Base-by-base conservation (phyloP, 2,888 invertebrate species). In the Oligia strigilis region DNA sequence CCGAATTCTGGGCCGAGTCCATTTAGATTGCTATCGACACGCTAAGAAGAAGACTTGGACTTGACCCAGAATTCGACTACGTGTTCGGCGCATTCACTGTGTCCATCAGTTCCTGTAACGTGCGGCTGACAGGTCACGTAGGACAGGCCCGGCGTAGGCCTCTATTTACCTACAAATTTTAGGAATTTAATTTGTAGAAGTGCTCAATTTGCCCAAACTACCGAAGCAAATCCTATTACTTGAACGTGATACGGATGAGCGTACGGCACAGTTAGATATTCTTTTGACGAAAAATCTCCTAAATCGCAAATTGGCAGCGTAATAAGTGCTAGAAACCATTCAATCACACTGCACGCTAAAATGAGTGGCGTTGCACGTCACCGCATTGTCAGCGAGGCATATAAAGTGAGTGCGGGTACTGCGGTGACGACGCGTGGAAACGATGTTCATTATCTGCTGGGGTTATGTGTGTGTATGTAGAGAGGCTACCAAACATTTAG, bases 401-500 rank as follows among this genome's bases (percentile, higher is more conserved):
- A 40, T 46, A 52, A 29, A 72, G 72, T 40, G 52, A 75, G 72
- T 55, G 55, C 13, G 86, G 86, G 77, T 29, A 13, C 23, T 66
- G 84, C 36, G 86, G 78, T 82, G 65, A 29, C 60, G 19, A 55
- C 40, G 36, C 23, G n/a, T 36, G 43, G 72, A 70, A 73, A 72
- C 86, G 82, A 73, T 78, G 62, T 86, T 82, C 43, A 86, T 75
- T 77, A 73, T 72, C 62, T 66, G 72, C 29, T 19, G 65, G 6
- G n/a, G 13, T 58, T 66, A 17, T 13, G 6, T 75, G 60, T 74
- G 40, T 60, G 19, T 13, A 1, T n/a, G 69, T n/a, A n/a, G 46
- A 0, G 4, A 8, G 14, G 17, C 52, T 52, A 36, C 3, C 19
- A 13, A 78, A 79, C 8, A 29, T 43, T n/a, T 19, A 4, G 4